These are phyloP conservation scores for Elymnias hypermnestra DNA, from an alignment of 1,140 invertebrate genomes.

Conservation along the genomic window DNA sequence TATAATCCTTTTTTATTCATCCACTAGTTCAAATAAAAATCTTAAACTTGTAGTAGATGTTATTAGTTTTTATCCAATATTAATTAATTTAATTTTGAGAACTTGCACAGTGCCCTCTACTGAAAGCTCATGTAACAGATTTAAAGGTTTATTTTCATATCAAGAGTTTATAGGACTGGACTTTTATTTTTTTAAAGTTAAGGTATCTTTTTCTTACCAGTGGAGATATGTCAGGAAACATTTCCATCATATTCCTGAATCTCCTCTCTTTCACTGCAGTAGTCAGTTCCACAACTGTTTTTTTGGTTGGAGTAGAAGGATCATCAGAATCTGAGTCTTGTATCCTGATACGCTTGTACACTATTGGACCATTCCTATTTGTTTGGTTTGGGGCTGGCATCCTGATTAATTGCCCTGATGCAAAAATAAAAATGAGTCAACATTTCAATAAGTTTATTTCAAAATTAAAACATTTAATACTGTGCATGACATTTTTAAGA, in stretches of 20 bases:
- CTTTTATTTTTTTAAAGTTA: no score
- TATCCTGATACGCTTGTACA: conserved; percentile 64
- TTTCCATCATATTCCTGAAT: conserved; percentile 70
- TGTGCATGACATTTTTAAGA: no score
- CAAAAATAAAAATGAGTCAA: not conserved
- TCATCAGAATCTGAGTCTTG: conserved; percentile 69
- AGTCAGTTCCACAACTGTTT: conserved; percentile 44
- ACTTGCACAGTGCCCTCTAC: no score
- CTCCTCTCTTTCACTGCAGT: conserved; percentile 60
- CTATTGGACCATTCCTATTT: conserved; percentile 36
- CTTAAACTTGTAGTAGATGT: no score
- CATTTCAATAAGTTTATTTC: not conserved
- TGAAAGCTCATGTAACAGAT: no score
- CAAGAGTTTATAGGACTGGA: no score
- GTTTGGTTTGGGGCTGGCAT: conserved; percentile 45
- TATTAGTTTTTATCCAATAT: no score
- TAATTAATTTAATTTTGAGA: no score
- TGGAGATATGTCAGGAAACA: conserved; percentile 68
- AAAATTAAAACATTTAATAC: no score
- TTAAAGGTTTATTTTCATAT: no score
- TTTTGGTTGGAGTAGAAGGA: conserved; percentile 51
- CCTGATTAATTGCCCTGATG: conserved; percentile 37
- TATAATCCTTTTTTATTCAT: no score
- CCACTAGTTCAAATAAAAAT: no score
- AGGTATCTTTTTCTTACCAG: conserved; percentile 59